A percentile compares a stretch with the other conserved stretches of the same genome.
Evolutionary conservation across 2,113 vertebrate genomes (phyloP).

Genomic region (Ammospiza caudacuta): DNA sequence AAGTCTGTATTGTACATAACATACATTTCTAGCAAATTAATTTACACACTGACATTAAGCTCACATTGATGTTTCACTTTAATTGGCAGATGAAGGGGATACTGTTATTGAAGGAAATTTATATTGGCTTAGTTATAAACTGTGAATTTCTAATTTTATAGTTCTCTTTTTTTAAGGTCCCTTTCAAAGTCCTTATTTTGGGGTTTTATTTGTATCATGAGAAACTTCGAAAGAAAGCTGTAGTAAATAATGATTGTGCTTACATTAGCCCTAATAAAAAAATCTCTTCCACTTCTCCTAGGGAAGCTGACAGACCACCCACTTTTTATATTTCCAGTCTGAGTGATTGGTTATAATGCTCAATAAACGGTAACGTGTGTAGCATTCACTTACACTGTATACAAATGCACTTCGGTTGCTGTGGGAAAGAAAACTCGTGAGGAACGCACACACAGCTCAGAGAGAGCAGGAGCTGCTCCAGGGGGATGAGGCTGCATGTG

Average conservation of each 20-base stretch:
- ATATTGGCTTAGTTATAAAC: slow-evolving; percentile 60
- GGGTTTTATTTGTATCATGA: slow-evolving; percentile 31
- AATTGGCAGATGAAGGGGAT: slow-evolving; percentile 63
- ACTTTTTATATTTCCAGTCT: not conserved
- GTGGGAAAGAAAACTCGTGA: not conserved
- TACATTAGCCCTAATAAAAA: not conserved
- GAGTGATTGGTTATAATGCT: not conserved
- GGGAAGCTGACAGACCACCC: slow-evolving; percentile 43
- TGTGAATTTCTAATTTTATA: slow-evolving; percentile 71
- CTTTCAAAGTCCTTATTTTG: slow-evolving; percentile 35
- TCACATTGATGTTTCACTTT: slow-evolving; percentile 54
- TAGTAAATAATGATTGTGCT: not conserved
- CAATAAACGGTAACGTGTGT: not conserved
- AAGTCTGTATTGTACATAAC: slow-evolving; percentile 67
- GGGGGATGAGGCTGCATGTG: not conserved
- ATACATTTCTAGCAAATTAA: slow-evolving; percentile 66
- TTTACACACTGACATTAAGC: slow-evolving; percentile 47
- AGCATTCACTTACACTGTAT: not conserved
- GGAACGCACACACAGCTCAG: not conserved
- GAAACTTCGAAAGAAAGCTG: not conserved
- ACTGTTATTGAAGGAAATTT: slow-evolving; percentile 64
- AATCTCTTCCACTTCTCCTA: not conserved
- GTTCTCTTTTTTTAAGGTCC: slow-evolving; percentile 33
- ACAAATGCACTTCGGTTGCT: not conserved
- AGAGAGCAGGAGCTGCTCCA: fast-evolving